Conservation (phyloP, 1,140 invertebrate genomes). For the Drosophila arawakana region DNA sequence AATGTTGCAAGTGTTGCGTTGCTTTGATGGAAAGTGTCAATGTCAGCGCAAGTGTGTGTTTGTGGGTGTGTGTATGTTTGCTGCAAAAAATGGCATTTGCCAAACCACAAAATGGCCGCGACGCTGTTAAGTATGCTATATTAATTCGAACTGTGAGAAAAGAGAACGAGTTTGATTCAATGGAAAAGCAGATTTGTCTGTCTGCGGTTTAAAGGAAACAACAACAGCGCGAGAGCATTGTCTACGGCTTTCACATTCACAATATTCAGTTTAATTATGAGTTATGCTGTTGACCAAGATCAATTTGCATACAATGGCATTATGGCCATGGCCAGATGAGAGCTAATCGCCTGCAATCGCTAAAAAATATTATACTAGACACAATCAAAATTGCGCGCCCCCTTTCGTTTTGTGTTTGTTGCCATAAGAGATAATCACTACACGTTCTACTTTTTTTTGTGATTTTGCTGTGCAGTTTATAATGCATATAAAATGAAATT, state of each 20-base stretch:
- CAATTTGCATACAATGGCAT: slow-evolving; percentile 8
- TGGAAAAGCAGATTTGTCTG: slow-evolving; percentile 42
- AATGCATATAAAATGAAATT: slow-evolving; percentile 70
- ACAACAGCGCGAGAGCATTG: neutral
- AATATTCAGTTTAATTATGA: slow-evolving; percentile 45
- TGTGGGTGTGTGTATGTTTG: neutral
- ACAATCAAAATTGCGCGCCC: slow-evolving; percentile 23
- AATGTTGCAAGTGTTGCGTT: slow-evolving; percentile 62
- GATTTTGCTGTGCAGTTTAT: slow-evolving; percentile 59
- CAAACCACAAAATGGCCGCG: slow-evolving; percentile 60
- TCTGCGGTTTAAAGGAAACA: slow-evolving; percentile 57
- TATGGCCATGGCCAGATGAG: neutral
- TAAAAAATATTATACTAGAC: slow-evolving; percentile 31
- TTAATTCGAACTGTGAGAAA: slow-evolving; percentile 71
- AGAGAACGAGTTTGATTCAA: slow-evolving; percentile 27
- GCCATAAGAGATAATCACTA: slow-evolving; percentile 76
- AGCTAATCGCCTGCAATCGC: slow-evolving; percentile 54
- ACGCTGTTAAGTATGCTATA: slow-evolving; percentile 76
- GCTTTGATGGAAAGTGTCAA: slow-evolving; percentile 71
- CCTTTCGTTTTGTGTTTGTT: slow-evolving; percentile 37
- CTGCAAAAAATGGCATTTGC: slow-evolving; percentile 32
- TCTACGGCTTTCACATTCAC: slow-evolving; percentile 3
- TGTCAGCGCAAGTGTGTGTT: slow-evolving; percentile 24
- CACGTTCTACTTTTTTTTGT: neutral
- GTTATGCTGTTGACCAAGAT: slow-evolving; percentile 15